phyloP scores from a whole-genome alignment of 1,140 invertebrate species.

The Penaeus vannamei region DNA sequence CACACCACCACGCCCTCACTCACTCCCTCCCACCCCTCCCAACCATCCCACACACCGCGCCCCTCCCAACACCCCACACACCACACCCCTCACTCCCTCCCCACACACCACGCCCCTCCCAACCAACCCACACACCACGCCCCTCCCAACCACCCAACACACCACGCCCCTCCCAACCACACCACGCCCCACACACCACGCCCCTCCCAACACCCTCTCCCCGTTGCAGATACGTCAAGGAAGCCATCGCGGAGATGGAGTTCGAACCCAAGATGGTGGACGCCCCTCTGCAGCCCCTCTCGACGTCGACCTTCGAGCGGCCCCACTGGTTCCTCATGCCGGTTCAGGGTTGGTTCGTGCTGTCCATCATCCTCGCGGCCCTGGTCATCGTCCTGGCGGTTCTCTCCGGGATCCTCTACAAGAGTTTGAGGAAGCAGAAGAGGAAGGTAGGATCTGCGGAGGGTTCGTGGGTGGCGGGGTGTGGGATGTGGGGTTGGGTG shows the following conservation, averaged over 20 bases:
- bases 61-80: too few species aligned
- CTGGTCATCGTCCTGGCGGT: slow-evolving; percentile 58
- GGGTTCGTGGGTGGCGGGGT: not conserved
- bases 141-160: too few species aligned
- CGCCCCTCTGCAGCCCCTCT: slow-evolving; percentile 24
- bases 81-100: too few species aligned
- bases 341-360: slow-evolving; percentile 62
- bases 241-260: slow-evolving; percentile 59
- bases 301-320: not conserved
- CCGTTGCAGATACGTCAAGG: slow-evolving; percentile 52
- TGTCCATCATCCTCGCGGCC: slow-evolving; percentile 64
- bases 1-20: too few species aligned
- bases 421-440: slow-evolving; percentile 58
- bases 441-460: slow-evolving; percentile 31
- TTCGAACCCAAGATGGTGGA: slow-evolving; percentile 49
- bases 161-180: not conserved
- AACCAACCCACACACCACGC: too few species aligned
- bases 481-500: not conserved
- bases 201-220: slow-evolving; percentile 11
- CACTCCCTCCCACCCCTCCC: too few species aligned
- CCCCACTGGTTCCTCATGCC: slow-evolving; percentile 63
- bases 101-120: too few species aligned
- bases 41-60: too few species aligned
- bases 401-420: slow-evolving; percentile 53
- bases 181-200: not conserved